Percentiles rank a stretch among this genome's conserved stretches.
Conservation (phyloP, 2,888 invertebrate genomes). For the Drymonia ruficornis region DNA sequence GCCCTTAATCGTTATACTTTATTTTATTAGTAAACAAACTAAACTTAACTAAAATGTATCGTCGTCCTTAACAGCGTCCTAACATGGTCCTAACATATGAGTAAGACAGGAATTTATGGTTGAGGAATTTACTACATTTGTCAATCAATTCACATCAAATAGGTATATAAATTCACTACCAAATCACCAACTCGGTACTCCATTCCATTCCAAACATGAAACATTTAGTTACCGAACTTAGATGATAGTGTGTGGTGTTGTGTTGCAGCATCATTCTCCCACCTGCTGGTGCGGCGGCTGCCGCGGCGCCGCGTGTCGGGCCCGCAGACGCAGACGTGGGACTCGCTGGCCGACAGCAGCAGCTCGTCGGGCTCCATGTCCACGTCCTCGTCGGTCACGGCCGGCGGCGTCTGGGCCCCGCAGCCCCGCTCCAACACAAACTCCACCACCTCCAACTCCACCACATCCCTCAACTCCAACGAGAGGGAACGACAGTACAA, state of each 20-base stretch:
- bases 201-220: too few species aligned
- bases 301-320: slow-evolving; percentile 25
- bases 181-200: too few species aligned
- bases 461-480: slow-evolving; percentile 47
- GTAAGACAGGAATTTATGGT: too few species aligned
- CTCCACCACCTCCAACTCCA: slow-evolving; percentile 39
- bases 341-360: slow-evolving; percentile 5
- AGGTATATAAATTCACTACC: too few species aligned
- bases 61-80: too few species aligned
- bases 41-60: too few species aligned
- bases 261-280: slow-evolving; percentile 43
- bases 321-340: slow-evolving; percentile 22
- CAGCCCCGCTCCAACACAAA: slow-evolving; percentile 36
- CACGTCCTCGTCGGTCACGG: slow-evolving; percentile 36
- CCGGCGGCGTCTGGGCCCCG: slow-evolving; percentile 50
- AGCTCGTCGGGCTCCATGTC: slow-evolving; percentile 29
- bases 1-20: too few species aligned
- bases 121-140: too few species aligned
- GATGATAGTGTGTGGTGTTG: background rate
- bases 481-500: slow-evolving; percentile 65
- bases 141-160: too few species aligned
- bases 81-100: too few species aligned
- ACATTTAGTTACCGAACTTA: too few species aligned
- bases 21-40: too few species aligned
- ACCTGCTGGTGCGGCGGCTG: slow-evolving; percentile 49